Percentiles rank a stretch among this genome's conserved stretches.
Conservation (phyloP, 2,113 vertebrate species). For the Eonycteris spelaea region DNA sequence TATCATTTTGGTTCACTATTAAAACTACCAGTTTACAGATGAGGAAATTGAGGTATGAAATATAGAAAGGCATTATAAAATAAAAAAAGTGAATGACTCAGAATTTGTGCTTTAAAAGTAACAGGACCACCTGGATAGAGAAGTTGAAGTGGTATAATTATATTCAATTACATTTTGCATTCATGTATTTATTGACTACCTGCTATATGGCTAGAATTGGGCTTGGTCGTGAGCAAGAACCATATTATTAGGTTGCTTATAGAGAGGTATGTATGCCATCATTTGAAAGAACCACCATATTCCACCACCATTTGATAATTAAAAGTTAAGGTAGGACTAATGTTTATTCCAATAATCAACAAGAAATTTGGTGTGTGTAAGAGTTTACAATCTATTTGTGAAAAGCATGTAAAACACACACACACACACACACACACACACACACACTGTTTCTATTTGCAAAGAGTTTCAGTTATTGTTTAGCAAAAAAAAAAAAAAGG, state of each 20-base stretch:
- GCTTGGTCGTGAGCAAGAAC: neutral
- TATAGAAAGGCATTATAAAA: neutral
- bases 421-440: neutral
- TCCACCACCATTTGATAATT: neutral
- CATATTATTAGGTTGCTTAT: neutral
- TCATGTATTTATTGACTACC: neutral
- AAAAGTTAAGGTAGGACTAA: neutral
- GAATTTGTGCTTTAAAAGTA: neutral
- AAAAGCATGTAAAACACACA: neutral
- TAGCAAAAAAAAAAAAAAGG: neutral
- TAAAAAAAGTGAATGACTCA: neutral
- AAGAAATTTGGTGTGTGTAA: neutral
- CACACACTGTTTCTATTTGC: neutral
- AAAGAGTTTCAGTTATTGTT: neutral
- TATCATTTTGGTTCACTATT: neutral
- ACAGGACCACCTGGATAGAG: neutral
- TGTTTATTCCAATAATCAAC: neutral
- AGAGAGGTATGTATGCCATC: neutral
- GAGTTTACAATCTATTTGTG: neutral
- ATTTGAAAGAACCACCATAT: neutral
- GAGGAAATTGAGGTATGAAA: neutral
- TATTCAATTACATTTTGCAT: neutral
- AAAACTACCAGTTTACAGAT: neutral
- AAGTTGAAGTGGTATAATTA: neutral
- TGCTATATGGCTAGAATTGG: neutral